These are phyloP conservation scores for Hirtodrosophila alboralis DNA, from an alignment of 2,888 invertebrate species.

Conservation along the genomic window DNA sequence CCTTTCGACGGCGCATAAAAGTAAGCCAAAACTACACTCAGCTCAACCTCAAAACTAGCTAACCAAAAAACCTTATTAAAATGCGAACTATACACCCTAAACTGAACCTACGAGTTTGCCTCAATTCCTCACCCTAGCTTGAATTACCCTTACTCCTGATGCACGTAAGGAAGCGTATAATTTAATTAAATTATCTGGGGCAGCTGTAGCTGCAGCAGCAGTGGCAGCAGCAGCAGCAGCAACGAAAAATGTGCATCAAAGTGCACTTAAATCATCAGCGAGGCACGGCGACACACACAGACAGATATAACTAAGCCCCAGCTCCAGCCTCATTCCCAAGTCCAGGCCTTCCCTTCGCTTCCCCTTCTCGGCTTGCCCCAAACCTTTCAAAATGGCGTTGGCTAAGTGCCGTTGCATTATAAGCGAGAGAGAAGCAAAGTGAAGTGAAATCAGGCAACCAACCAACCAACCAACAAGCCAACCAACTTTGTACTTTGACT, in stretches of 20 bases:
- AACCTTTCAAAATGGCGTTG: slow-evolving; percentile 65
- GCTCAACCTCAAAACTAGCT: slow-evolving; percentile 78
- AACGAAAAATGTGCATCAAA: slow-evolving; percentile 80
- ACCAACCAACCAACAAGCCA: slow-evolving; percentile 43
- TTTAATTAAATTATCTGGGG: slow-evolving; percentile 79
- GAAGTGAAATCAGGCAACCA: slow-evolving; percentile 54
- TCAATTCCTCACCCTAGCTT: slow-evolving; percentile 5
- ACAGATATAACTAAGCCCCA: slow-evolving; percentile 27
- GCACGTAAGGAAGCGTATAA: slow-evolving; percentile 77
- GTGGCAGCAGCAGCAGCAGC: slow-evolving; percentile 57
- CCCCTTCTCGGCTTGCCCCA: too few species aligned
- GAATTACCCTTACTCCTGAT: slow-evolving; percentile 19
- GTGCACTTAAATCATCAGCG: slow-evolving; percentile 80
- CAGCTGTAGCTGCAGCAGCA: slow-evolving; percentile 59
- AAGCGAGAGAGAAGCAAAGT: slow-evolving; percentile 35
- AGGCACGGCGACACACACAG: slow-evolving; percentile 76
- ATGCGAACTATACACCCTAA: slow-evolving; percentile 57
- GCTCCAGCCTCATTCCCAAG: not conserved
- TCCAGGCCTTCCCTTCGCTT: too few species aligned
- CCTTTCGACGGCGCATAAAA: slow-evolving; percentile 59
- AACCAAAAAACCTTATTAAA: slow-evolving; percentile 79
- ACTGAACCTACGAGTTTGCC: slow-evolving; percentile 26
- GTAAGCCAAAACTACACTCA: slow-evolving; percentile 74
- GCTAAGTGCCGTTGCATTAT: slow-evolving; percentile 73
- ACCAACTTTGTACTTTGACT: slow-evolving; percentile 78